These are phyloP conservation scores for Protobothrops mucrosquamatus DNA, from an alignment of 2,113 vertebrate species.

Conservation along the genomic window DNA sequence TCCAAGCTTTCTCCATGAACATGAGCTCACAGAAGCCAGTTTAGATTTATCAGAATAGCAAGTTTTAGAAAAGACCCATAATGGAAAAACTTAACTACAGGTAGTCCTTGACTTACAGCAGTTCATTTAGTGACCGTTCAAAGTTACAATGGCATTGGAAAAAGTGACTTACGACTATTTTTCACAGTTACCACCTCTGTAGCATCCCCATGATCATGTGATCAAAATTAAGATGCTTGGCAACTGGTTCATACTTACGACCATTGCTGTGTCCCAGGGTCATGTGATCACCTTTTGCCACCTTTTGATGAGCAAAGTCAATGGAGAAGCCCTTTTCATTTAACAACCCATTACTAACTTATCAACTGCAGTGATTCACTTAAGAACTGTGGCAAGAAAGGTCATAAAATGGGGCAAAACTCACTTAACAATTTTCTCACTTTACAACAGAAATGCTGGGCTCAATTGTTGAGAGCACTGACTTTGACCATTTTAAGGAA, in stretches of 20 bases:
- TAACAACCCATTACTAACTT: too few relatives aligned
- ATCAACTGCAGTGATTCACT: too few relatives aligned
- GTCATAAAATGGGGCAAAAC: too few relatives aligned
- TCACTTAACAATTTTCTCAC: too few relatives aligned
- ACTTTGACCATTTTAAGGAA: not conserved
- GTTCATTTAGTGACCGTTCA: not conserved
- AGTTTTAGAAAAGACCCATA: not conserved
- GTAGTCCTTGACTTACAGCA: not conserved
- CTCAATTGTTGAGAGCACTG: not conserved
- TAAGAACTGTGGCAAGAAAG: too few relatives aligned
- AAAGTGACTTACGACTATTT: not conserved
- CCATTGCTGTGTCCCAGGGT: too few relatives aligned
- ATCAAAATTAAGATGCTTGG: not conserved
- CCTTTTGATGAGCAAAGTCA: too few relatives aligned
- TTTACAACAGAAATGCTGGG: too few relatives aligned
- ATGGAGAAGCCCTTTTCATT: too few relatives aligned
- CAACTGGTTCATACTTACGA: not conserved
- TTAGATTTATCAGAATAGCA: not conserved
- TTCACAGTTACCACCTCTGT: not conserved
- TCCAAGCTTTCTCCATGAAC: not conserved
- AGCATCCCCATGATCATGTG: not conserved
- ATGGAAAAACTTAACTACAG: not conserved
- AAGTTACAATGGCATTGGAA: not conserved
- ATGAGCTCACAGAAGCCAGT: not conserved
- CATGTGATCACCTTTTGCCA: too few relatives aligned